A percentile compares a stretch with the other conserved stretches of the same genome.
These are phyloP conservation scores for Oreochromis niloticus DNA, from an alignment of 2,113 vertebrate genomes.

Conservation along the genomic window DNA sequence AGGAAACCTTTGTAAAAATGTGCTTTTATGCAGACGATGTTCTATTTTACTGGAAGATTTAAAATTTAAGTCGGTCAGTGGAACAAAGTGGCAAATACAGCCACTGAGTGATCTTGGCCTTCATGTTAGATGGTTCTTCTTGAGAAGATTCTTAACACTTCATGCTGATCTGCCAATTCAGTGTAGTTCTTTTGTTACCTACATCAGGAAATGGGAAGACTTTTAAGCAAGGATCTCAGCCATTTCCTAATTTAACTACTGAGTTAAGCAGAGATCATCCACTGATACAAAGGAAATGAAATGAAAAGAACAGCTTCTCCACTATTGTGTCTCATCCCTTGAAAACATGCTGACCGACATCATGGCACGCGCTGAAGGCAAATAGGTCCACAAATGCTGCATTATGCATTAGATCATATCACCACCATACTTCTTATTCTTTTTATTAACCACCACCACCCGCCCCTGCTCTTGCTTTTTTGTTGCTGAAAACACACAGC, in stretches of 20 bases:
- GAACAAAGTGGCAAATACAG: not conserved
- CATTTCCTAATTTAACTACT: slow-evolving; percentile 60
- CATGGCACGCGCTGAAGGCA: slow-evolving; percentile 42
- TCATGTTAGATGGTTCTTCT: not conserved
- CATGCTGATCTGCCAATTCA: not conserved
- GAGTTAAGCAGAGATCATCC: slow-evolving; percentile 63
- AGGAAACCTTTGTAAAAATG: not conserved
- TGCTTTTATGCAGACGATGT: not conserved
- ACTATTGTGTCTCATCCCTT: slow-evolving; percentile 56
- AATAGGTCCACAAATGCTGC: slow-evolving; percentile 60
- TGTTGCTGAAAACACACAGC: slow-evolving; percentile 10
- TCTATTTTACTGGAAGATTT: not conserved
- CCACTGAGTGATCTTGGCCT: not conserved
- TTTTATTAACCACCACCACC: slow-evolving; percentile 25
- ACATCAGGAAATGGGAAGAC: not conserved
- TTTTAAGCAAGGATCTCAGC: not conserved
- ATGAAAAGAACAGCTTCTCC: slow-evolving; percentile 64
- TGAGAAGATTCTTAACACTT: not conserved
- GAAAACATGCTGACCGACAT: slow-evolving; percentile 55
- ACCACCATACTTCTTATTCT: slow-evolving; percentile 26
- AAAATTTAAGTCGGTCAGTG: not conserved
- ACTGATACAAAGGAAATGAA: slow-evolving; percentile 53
- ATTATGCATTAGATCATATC: slow-evolving; percentile 59
- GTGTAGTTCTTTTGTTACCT: slow-evolving; percentile 8
- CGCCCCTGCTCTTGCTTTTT: slow-evolving; percentile 41